Conservation (phyloP, 2,888 invertebrate genomes). For the Orthosia gothica region DNA sequence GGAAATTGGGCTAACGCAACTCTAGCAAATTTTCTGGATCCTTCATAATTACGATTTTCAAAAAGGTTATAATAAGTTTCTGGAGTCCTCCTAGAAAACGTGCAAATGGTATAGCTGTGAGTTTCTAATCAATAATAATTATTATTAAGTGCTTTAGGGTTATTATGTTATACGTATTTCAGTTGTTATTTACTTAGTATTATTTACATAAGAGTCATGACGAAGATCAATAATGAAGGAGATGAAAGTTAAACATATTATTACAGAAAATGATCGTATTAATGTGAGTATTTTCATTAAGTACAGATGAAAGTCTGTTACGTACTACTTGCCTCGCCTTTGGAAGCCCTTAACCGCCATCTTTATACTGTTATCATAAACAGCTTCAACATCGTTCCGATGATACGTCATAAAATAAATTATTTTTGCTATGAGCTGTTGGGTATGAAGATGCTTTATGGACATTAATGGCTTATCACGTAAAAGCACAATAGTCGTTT, state of each 20-base stretch:
- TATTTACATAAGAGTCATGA: not conserved
- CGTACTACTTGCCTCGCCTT: slow-evolving; percentile 68
- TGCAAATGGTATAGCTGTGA: too few relatives aligned
- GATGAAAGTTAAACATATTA: not conserved
- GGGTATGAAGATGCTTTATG: not conserved
- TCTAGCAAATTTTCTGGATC: too few relatives aligned
- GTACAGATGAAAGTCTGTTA: slow-evolving; percentile 23
- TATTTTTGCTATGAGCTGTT: slow-evolving; percentile 6
- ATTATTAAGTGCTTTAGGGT: too few relatives aligned
- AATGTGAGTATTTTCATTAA: slow-evolving; percentile 44
- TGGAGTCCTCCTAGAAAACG: too few relatives aligned
- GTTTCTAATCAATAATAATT: not conserved
- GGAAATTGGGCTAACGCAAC: too few relatives aligned
- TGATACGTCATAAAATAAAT: slow-evolving; percentile 75
- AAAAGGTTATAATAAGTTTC: too few relatives aligned
- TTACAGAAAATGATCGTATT: slow-evolving; percentile 20
- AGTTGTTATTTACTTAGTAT: not conserved
- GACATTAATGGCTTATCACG: too few relatives aligned
- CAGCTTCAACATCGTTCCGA: slow-evolving; percentile 70
- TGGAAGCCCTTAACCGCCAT: slow-evolving; percentile 71
- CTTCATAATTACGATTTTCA: too few relatives aligned
- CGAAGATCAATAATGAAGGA: not conserved
- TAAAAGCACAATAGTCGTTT: too few relatives aligned
- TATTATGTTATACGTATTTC: too few relatives aligned
- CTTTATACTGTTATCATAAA: slow-evolving; percentile 77